A percentile compares a stretch with the other conserved stretches of the same genome.
phyloP scores from a whole-genome alignment of 2,797 vertebrate genomes.

The Amblyraja radiata region DNA sequence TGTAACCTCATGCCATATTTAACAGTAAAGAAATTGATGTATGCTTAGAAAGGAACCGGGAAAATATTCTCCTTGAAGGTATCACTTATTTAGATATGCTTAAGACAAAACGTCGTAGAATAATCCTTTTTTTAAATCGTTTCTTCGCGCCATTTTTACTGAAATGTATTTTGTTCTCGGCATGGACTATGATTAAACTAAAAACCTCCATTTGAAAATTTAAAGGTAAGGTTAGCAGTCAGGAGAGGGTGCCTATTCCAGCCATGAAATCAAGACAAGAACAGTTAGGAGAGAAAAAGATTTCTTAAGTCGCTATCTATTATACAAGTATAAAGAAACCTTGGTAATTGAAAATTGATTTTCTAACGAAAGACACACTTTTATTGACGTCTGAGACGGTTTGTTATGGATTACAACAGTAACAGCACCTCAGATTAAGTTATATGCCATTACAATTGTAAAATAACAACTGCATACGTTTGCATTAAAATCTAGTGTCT shows the following conservation, averaged over 20 bases:
- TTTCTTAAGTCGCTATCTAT: constrained; percentile 23
- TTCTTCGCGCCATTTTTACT: neutral
- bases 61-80: neutral
- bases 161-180: neutral
- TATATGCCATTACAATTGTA: constrained; percentile 25
- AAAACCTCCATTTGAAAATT: neutral
- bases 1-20: neutral
- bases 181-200: neutral
- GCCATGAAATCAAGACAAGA: neutral
- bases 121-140: neutral
- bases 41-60: neutral
- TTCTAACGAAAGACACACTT: constrained; percentile 22
- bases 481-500: constrained; percentile 1
- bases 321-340: constrained; percentile 16
- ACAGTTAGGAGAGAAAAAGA: constrained; percentile 14
- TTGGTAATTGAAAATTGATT: constrained; percentile 34
- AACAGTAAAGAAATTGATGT: neutral
- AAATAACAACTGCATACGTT: constrained; percentile 30
- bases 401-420: constrained; percentile 24
- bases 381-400: constrained; percentile 12
- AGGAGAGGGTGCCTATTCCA: neutral
- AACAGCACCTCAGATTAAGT: constrained; percentile 20
- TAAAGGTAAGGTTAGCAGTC: neutral
- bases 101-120: neutral
- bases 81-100: neutral